A percentile compares a stretch with the other conserved stretches of the same genome.
phyloP scores from a whole-genome alignment of 1,140 invertebrate species.

The Musca vetustissima region DNA sequence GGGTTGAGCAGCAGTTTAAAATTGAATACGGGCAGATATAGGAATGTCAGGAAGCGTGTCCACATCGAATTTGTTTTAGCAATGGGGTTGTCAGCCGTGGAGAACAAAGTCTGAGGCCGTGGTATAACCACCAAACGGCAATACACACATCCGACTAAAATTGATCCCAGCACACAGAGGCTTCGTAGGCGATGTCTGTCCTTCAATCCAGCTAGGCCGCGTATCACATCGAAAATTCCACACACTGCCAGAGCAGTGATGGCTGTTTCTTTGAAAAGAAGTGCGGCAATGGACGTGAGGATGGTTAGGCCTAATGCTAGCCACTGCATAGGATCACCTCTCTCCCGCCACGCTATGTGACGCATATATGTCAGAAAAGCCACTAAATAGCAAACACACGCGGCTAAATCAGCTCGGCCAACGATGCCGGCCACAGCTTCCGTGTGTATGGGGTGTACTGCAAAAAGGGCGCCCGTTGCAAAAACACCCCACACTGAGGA shows the following conservation, averaged over 20 bases:
- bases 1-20: slow-evolving; percentile 81
- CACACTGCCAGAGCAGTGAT: slow-evolving; percentile 88
- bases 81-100: slow-evolving; percentile 87
- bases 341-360: slow-evolving; percentile 63
- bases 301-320: slow-evolving; percentile 59
- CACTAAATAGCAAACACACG: slow-evolving; percentile 86
- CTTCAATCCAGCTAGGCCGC: slow-evolving; percentile 54
- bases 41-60: slow-evolving; percentile 79
- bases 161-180: slow-evolving; percentile 62
- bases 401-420: slow-evolving; percentile 89
- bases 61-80: slow-evolving; percentile 72
- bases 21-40: slow-evolving; percentile 86
- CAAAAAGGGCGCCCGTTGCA: slow-evolving; percentile 85
- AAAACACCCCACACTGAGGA: slow-evolving; percentile 68
- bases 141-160: slow-evolving; percentile 62
- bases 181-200: slow-evolving; percentile 67
- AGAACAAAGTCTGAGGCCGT: slow-evolving; percentile 73
- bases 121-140: slow-evolving; percentile 67
- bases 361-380: slow-evolving; percentile 81
- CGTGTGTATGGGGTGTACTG: slow-evolving; percentile 93
- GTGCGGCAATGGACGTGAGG: slow-evolving; percentile 67
- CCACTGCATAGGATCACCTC: slow-evolving; percentile 61
- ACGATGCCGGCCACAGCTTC: slow-evolving; percentile 97
- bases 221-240: slow-evolving; percentile 71
- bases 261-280: slow-evolving; percentile 89